Conservation (phyloP, 2,888 invertebrate species). For the Timema cristinae region DNA sequence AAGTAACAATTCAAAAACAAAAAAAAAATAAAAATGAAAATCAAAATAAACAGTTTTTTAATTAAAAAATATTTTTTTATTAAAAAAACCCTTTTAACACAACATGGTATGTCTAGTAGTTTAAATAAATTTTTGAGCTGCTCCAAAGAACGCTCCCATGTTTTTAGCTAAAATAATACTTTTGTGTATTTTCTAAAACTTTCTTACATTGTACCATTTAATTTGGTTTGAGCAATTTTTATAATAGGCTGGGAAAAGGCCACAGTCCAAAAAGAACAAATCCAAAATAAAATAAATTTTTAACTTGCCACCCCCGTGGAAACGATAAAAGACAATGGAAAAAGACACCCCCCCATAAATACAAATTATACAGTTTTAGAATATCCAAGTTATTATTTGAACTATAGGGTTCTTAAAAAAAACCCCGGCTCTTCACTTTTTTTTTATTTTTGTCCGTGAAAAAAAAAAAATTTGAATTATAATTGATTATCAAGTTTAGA, state of each 20-base stretch:
- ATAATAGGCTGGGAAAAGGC: conserved; percentile 50
- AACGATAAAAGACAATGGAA: conserved; percentile 69
- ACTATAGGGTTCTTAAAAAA: neutral
- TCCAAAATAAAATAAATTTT: conserved; percentile 63
- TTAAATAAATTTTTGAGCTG: too few relatives aligned
- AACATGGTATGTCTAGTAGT: too few relatives aligned
- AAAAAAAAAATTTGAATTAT: conserved; percentile 32
- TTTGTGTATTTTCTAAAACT: neutral
- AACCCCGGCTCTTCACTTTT: conserved; percentile 44
- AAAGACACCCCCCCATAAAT: conserved; percentile 79
- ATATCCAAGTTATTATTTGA: conserved; percentile 49
- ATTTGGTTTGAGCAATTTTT: conserved; percentile 32
- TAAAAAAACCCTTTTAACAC: too few relatives aligned
- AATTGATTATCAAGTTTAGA: neutral
- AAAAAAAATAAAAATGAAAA: too few relatives aligned
- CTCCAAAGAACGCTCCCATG: too few relatives aligned
- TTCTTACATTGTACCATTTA: neutral
- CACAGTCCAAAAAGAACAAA: conserved; percentile 64
- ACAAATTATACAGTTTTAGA: conserved; percentile 67
- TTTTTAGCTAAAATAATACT: too few relatives aligned
- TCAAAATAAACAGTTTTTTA: too few relatives aligned
- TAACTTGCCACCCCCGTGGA: conserved; percentile 65
- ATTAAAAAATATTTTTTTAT: too few relatives aligned
- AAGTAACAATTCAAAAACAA: too few relatives aligned
- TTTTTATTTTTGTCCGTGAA: conserved; percentile 54